Conservation (phyloP, 2,797 vertebrate species). For the Phataginus tricuspis region DNA sequence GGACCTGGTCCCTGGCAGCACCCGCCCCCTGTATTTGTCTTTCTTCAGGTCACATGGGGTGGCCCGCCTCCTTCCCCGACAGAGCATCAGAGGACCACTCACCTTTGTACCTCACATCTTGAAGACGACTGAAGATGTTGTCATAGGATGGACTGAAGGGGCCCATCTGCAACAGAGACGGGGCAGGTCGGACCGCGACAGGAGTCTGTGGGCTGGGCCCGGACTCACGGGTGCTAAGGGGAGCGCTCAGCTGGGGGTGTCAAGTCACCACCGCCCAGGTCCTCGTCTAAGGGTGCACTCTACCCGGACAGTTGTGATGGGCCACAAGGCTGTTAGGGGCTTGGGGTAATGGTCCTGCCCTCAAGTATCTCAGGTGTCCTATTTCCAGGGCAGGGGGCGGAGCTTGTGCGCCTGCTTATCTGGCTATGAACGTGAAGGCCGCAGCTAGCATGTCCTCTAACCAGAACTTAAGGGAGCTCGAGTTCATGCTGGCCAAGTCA, state of each 20-base stretch:
- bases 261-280: background rate
- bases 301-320: background rate
- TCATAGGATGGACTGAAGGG: conserved; percentile 93
- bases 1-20: background rate
- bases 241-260: background rate
- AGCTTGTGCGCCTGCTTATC: background rate
- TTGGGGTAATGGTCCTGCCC: background rate
- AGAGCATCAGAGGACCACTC: conserved; percentile 58
- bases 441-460: background rate
- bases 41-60: background rate
- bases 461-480: background rate
- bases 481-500: background rate
- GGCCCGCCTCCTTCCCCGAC: background rate
- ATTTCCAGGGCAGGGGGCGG: background rate
- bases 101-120: conserved; percentile 93
- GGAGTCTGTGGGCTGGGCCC: background rate
- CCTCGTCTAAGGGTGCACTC: background rate
- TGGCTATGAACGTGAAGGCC: background rate
- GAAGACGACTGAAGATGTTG: conserved; percentile 91
- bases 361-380: background rate
- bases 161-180: conserved; percentile 88
- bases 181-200: background rate
- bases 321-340: background rate
- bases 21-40: background rate
- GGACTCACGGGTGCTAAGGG: background rate